A percentile compares a stretch with the other conserved stretches of the same genome.
These are phyloP conservation scores for Melieria picta DNA, from an alignment of 2,888 invertebrate species.

Conservation along the genomic window DNA sequence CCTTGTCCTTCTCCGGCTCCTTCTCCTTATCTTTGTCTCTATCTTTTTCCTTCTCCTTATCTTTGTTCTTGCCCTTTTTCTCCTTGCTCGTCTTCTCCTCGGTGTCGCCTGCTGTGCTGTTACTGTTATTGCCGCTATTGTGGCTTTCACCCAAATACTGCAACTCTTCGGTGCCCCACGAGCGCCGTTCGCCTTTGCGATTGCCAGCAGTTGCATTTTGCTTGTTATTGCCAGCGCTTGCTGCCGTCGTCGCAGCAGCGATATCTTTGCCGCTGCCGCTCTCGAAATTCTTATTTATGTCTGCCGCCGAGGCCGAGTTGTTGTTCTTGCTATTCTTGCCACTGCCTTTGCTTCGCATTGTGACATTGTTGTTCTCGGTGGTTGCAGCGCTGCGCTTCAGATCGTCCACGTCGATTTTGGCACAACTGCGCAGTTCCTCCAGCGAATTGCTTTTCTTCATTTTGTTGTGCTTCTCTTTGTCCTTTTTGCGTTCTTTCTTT, in stretches of 20 bases:
- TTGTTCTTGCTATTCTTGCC: conserved; percentile 42
- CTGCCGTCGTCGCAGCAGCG: conserved; percentile 18
- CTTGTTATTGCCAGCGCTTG: conserved; percentile 5
- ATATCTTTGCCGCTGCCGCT: conserved; percentile 48
- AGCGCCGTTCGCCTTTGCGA: conserved; percentile 69
- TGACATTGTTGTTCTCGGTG: conserved; percentile 58
- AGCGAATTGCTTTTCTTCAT: conserved; percentile 80
- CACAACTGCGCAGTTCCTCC: conserved; percentile 80
- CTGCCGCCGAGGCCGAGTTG: conserved; percentile 54
- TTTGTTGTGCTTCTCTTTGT: conserved; percentile 64
- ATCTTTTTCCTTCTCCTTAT: conserved; percentile 31
- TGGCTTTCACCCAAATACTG: conserved; percentile 64
- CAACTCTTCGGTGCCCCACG: conserved; percentile 75
- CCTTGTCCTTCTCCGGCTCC: conserved; percentile 24
- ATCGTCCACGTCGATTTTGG: conserved; percentile 77
- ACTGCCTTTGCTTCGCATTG: conserved; percentile 51
- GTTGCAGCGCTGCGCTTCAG: conserved; percentile 61
- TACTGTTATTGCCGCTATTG: conserved; percentile 32
- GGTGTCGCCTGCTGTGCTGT: conserved; percentile 46
- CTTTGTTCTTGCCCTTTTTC: conserved; percentile 42
- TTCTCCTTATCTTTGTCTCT: conserved; percentile 25
- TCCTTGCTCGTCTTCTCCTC: conserved; percentile 47
- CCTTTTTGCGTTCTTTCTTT: conserved; percentile 67
- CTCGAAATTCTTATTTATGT: conserved; percentile 56
- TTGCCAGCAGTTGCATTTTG: conserved; percentile 42